Conservation (phyloP, 2,113 vertebrate species). For the Paralichthys olivaceus region DNA sequence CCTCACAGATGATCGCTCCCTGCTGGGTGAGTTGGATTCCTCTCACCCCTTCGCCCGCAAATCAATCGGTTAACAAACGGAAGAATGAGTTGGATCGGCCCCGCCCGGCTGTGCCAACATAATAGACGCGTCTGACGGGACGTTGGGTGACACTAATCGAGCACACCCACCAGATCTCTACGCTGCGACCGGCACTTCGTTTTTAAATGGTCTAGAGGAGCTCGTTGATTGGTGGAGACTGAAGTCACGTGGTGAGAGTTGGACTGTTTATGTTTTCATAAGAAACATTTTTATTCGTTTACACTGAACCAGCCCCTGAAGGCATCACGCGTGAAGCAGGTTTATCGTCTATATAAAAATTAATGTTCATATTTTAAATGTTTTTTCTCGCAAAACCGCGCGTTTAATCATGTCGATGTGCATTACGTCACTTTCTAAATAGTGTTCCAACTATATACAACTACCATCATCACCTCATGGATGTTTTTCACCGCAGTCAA, state of each 20-base stretch:
- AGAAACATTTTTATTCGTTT: constrained; percentile 21
- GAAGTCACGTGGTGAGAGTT: constrained; percentile 46
- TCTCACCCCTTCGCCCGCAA: not conserved
- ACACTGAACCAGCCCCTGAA: not conserved
- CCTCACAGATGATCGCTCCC: constrained; percentile 37
- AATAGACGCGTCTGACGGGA: not conserved
- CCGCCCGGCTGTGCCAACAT: constrained; percentile 51
- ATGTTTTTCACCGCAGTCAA: not conserved
- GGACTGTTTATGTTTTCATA: constrained; percentile 51
- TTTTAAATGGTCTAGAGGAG: constrained; percentile 86
- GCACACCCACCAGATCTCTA: constrained; percentile 73
- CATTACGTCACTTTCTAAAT: not conserved
- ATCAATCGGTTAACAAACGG: not conserved
- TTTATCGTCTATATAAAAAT: too few relatives aligned
- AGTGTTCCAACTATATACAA: not conserved
- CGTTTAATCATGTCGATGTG: not conserved
- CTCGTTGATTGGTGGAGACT: constrained; percentile 65
- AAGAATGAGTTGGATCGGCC: not conserved
- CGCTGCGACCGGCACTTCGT: constrained; percentile 79
- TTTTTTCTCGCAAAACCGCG: not conserved
- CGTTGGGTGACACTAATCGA: constrained; percentile 37
- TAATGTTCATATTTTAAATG: not conserved
- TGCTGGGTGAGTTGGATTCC: constrained; percentile 32
- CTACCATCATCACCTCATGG: not conserved
- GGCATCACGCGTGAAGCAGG: not conserved